Base-by-base conservation (phyloP, 2,888 invertebrate species). In the Dicroscelio sp. region DNA sequence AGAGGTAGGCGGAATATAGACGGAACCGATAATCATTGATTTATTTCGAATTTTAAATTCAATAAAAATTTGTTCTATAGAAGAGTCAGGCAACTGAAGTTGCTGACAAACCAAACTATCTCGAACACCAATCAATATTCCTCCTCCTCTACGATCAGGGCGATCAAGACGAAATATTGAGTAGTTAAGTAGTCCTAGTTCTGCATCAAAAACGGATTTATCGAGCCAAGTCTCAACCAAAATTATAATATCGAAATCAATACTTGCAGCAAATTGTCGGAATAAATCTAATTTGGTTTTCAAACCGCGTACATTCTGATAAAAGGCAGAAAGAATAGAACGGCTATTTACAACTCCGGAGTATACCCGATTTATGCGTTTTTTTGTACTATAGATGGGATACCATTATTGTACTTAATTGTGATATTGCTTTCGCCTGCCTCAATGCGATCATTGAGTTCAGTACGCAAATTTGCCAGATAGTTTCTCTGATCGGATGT, bases 301-400 rank as follows among this genome's bases (percentile, higher is more conserved):
- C 31, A 65, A 33, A 17, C 65, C 31, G 3, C 65, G 65, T 6
- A 65, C 65, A 33, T 65, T 65, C 25, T 65, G 65, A 33, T 65
- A 65, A n/a, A 33, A 65, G 25, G 33, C 23, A 20, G 10, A 20
- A 33, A 33, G n/a, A 14, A 3, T 6, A 33, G 33, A 6, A 33
- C 10, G 60, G n/a, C n/a, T n/a, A n/a, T n/a, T n/a, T n/a, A 10
- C 27, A 60, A 27, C 25, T 23, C 8, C 27, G 27, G 60, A 25
- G 65, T 65, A 65, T 65, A 65, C 65, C 65, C 65, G 31, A 20
- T 8, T 33, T 65, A 33, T 5, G 20, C 65, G 65, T 65, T 65
- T 65, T 65, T 65, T 65, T 65, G 5, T 10, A 38, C 43, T 6
- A 38, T 38, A 10, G 43, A 10, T 10, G 43, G 43, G 14, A 38